Evolutionary conservation across 2,888 invertebrate species (phyloP), one percentile per base, ranked within the genome.

Genomic region (Caenorhabditis sinica): DNA sequence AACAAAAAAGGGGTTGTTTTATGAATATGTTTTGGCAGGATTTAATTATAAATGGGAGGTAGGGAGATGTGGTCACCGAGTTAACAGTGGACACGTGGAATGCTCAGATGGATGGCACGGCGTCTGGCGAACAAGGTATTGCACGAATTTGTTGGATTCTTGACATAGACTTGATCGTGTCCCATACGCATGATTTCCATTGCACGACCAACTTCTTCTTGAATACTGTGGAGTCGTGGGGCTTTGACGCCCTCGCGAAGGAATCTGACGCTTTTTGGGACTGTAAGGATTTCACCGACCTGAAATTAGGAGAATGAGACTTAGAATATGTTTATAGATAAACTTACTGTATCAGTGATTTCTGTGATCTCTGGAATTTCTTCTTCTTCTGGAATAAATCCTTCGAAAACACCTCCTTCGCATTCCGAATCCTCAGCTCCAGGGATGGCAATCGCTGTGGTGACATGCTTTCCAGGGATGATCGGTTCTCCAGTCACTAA

Each of bases 121-220:
- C 88, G 81, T 49, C 87, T 80, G 17, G 80, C 76, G 69, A 86
- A 80, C 30, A 86, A 20, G 36, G 85, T 87, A 68, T 87, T 89
- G 76, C 89, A 89, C n/a, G 86, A 74, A 17, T 63, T 45, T 20
- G 87, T 86, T 13, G 88, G 90, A 36, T 79, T 85, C 58, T 89
- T 88, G 28, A 91, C 82, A 56, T 82, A 88, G 61, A 89, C 83
- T 30, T 84, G 81, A 72, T 90, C 90, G 63, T 88, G 82, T 25
- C 91, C 91, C 61, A 92, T 81, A n/a, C 91, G 83, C 90, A 91
- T 91, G 79, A 89, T 84, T n/a, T 91, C 89, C 86, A 91, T 81
- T 5, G 92, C 91, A 36, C 91, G 90, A 33, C 90, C 88, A 75
- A 91, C 91, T 83, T 91, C 91, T 77, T 92, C 91, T 82, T 91